Conservation (phyloP, 2,888 invertebrate genomes). For the Drosophila maculinotata region DNA sequence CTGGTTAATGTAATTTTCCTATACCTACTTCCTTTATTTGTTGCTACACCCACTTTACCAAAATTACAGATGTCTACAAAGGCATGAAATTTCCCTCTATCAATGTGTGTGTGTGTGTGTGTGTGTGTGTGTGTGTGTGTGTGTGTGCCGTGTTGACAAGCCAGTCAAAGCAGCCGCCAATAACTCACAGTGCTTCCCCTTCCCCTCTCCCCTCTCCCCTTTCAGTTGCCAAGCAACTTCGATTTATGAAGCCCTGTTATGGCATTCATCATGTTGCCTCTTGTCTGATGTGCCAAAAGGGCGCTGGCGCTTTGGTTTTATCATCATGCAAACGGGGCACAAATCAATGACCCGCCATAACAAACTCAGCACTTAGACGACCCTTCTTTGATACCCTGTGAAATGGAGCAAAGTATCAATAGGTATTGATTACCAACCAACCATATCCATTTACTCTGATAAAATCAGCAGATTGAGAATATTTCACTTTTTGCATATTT, state of each 20-base stretch:
- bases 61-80: slow-evolving; percentile 2
- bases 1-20: neutral
- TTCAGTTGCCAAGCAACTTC: slow-evolving; percentile 29
- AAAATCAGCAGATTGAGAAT: no score
- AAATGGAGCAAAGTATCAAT: no score
- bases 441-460: no score
- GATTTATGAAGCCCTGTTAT: slow-evolving; percentile 56
- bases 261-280: slow-evolving; percentile 61
- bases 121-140: neutral
- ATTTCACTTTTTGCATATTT: no score
- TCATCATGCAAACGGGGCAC: slow-evolving; percentile 44
- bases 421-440: no score
- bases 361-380: slow-evolving; percentile 23
- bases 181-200: neutral
- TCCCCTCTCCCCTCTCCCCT: neutral
- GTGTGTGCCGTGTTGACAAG: slow-evolving; percentile 12
- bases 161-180: neutral
- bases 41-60: slow-evolving; percentile 5
- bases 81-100: slow-evolving; percentile 7
- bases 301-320: slow-evolving; percentile 48
- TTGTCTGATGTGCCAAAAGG: slow-evolving; percentile 54
- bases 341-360: slow-evolving; percentile 43
- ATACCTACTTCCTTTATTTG: neutral
- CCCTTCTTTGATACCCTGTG: slow-evolving; percentile 2
- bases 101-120: neutral